These are phyloP conservation scores for Psilopsiagon aurifrons DNA, from an alignment of 2,113 vertebrate genomes.

Conservation along the genomic window DNA sequence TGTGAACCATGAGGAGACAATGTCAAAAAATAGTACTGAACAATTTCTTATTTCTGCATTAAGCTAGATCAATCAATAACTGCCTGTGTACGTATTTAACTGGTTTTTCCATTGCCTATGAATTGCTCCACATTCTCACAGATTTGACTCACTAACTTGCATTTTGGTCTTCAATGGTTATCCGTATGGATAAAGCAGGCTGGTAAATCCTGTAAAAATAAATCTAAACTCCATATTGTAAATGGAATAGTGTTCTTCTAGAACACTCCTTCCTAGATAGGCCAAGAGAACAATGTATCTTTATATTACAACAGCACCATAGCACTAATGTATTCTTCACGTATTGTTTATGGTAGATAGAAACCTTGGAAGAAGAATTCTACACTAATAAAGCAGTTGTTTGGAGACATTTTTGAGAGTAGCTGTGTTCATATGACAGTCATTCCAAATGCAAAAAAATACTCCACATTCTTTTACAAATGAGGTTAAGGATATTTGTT, in stretches of 20 bases:
- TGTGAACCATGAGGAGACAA: not conserved
- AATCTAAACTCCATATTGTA: not conserved
- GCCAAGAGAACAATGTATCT: not conserved
- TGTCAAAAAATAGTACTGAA: not conserved
- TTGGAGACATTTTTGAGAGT: not conserved
- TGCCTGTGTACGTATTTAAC: not conserved
- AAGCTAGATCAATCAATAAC: not conserved
- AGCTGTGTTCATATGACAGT: not conserved
- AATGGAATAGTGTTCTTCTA: not conserved
- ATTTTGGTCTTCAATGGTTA: not conserved
- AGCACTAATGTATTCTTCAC: not conserved
- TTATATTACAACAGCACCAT: not conserved
- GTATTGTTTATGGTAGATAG: not conserved
- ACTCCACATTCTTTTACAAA: not conserved
- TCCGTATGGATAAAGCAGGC: not conserved
- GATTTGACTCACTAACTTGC: not conserved
- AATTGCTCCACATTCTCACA: not conserved
- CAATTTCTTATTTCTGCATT: not conserved
- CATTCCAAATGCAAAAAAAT: conserved; percentile 4
- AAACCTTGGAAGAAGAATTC: not conserved
- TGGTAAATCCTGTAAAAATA: not conserved
- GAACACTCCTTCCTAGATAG: not conserved
- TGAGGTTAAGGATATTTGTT: not conserved
- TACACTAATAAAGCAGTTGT: not conserved
- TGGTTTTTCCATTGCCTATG: not conserved